Evolutionary conservation across 2,888 invertebrate species (phyloP), one percentile per base, ranked within the genome.

Genomic region (Tenthredo amoena): DNA sequence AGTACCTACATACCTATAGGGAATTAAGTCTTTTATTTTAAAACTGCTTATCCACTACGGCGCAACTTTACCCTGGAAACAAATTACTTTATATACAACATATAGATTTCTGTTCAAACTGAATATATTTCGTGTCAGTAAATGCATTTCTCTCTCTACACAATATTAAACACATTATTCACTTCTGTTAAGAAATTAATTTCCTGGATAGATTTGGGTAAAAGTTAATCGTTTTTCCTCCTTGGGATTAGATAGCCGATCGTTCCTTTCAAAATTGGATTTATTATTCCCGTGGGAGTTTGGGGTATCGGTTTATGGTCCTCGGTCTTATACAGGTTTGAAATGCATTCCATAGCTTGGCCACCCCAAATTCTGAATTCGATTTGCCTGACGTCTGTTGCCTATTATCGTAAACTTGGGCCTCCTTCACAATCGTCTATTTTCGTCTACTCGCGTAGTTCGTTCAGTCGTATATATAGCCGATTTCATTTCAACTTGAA

Each of bases 361-460:
- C 40, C 43, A 43, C 43, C 40, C 40, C n/a, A 43, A 43, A 74
- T 12, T 74, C 40, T 43, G 43, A 43, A 74, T 43, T 74, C 43
- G 21, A 43, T 74, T 43, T 74, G 40, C 31, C 34, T n/a, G n/a
- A 74, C 43, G 74, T 74, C 40, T 40, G 74, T 43, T 74, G 43
- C 7, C 37, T 15, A 31, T 43, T 62, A 62, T 62, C 62, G 62
- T 62, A 62, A 62, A 62, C 62, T 62, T 62, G 12, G 62, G 62
- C 62, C 62, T 62, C 62, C 62, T 26, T 62, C 62, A 62, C 62
- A 62, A 62, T 62, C 62, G 62, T 62, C 62, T 62, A 62, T 62
- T 62, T 62, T 62, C 62, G 62, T 62, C 21, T 26, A 12, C 62
- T 26, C 26, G 26, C 12, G 26, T 7, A 55, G n/a, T 7, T n/a